phyloP scores from a whole-genome alignment of 2,888 invertebrate genomes.

The Yponomeuta plumbellus region DNA sequence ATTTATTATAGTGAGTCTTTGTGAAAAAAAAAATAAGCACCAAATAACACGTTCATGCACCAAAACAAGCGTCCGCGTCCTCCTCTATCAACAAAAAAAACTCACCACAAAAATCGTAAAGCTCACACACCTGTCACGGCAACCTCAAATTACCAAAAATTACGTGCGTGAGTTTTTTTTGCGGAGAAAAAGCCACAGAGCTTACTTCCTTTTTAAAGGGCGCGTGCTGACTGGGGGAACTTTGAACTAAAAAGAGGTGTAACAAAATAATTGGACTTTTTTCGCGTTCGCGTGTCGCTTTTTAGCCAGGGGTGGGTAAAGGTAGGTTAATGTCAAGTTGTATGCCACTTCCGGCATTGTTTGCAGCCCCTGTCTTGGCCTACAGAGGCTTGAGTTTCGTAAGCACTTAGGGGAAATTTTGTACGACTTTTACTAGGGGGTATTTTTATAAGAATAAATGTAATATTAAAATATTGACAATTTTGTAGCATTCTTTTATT shows the following conservation, averaged over 20 bases:
- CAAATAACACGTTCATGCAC: not conserved
- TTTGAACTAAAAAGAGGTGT: constrained; percentile 43
- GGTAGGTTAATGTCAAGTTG: constrained; percentile 52
- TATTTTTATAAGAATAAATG: too few relatives aligned
- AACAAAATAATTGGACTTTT: constrained; percentile 57
- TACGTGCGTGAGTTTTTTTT: not conserved
- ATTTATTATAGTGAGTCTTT: too few relatives aligned
- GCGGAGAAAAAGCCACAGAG: constrained; percentile 5
- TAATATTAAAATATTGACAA: too few relatives aligned
- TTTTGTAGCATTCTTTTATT: too few relatives aligned
- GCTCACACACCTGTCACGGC: not conserved
- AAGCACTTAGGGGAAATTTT: not conserved
- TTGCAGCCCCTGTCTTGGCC: constrained; percentile 33
- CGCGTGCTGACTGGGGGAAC: constrained; percentile 10
- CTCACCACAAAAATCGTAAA: not conserved
- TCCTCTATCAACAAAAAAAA: not conserved
- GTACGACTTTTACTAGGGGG: not conserved
- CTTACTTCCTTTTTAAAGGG: constrained; percentile 1
- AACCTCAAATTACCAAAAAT: constrained; percentile 13
- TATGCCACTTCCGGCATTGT: constrained; percentile 50
- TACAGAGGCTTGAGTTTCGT: not conserved
- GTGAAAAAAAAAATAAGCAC: constrained; percentile 7
- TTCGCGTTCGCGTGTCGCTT: constrained; percentile 60
- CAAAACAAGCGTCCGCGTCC: not conserved
- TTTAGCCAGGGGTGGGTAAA: constrained; percentile 47